These are phyloP conservation scores for Stegostoma tigrinum DNA, from an alignment of 2,113 vertebrate species.

Conservation along the genomic window DNA sequence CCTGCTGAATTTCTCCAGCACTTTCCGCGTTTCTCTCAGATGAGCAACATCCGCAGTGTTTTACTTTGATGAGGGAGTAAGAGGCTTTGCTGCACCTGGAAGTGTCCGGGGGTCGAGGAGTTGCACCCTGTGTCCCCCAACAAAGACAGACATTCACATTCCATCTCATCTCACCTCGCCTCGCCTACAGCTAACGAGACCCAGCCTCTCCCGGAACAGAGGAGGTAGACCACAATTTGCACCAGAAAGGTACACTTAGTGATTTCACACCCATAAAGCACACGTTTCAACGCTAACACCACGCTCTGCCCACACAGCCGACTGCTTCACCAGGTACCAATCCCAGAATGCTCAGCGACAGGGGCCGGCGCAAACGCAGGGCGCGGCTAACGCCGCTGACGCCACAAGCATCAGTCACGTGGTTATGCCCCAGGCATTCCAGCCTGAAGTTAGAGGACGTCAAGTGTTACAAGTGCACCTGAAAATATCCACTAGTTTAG, in stretches of 20 bases:
- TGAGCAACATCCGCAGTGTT: too few species aligned
- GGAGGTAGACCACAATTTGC: neutral
- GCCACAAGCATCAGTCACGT: neutral
- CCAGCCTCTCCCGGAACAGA: neutral
- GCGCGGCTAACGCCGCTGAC: neutral
- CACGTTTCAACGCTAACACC: too few species aligned
- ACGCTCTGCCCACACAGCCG: too few species aligned
- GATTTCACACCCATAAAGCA: neutral
- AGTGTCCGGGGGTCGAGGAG: too few species aligned
- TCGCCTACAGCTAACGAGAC: neutral
- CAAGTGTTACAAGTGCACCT: neutral
- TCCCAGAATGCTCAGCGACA: neutral
- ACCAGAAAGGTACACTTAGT: neutral
- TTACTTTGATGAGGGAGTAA: too few species aligned
- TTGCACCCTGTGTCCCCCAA: too few species aligned
- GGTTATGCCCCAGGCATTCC: neutral
- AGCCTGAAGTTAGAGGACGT: neutral
- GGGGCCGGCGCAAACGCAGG: neutral
- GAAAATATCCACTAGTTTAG: neutral
- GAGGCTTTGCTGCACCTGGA: too few species aligned
- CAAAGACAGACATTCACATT: too few species aligned
- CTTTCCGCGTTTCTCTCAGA: too few species aligned
- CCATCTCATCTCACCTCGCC: neutral
- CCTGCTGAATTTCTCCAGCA: too few species aligned
- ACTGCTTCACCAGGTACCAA: too few species aligned